Base-by-base conservation (phyloP, 2,797 vertebrate genomes). In the Etheostoma perlongum region DNA sequence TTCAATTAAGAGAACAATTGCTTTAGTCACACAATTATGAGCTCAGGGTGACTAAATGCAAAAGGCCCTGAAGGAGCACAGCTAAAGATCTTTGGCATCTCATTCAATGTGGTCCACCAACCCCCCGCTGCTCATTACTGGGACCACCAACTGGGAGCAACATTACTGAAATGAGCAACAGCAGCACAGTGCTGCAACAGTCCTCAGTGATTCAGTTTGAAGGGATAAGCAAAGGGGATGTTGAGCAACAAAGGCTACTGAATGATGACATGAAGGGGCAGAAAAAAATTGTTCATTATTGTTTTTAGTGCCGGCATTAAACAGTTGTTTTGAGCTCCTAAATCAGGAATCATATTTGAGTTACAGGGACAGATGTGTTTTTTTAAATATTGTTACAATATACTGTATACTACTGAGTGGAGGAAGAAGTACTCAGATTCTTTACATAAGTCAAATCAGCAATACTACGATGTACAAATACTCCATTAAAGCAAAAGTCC, bases 1-100 rank as follows among this genome's bases (percentile, higher is more conserved):
- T 91, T 94, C 92, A 95, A 94, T 95, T 94, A 94, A 93, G 86
- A 91, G 93, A 94, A 95, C 94, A 96, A 95, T 95, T 93, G 92
- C 89, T 94, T 95, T 95, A 93, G 94, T 95, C 94, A 93, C 92
- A 93, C 92, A 93, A 94, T 95, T 95, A 95, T 94, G 92, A 94
- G 94, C 94, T 95, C 92, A 95, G 90, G 85, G 85, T 88, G 90
- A 89, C 86, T 93, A 89, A 94, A 94, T 92, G 88, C 88, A 85
- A 91, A 95, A 94, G 72, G 91, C 84, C 95, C 95, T 61, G 91
- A 79, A 95, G 95, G 92, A 93, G 84, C 74, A 63, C 74, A 82
- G 92, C 94, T 91, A 92, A 94, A 90, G 93, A 93, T 93, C 92
- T 93, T 81, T 92, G 92, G 91, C 91, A 94, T 94, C 85, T 89